Conservation (phyloP, 2,797 vertebrate genomes). For the Amazonetta brasiliensis region DNA sequence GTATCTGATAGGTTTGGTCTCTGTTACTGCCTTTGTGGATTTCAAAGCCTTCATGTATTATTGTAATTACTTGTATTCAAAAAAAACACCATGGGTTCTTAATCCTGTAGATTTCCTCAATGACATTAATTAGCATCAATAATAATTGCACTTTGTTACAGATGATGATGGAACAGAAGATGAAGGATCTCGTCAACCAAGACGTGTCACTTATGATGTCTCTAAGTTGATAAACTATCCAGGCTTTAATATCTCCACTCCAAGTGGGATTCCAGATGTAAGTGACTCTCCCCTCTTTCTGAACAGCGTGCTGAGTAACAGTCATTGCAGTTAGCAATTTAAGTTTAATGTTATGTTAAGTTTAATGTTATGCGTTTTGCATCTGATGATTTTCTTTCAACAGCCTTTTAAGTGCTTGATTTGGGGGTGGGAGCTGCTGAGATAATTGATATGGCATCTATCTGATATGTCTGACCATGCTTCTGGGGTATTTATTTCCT, state of each 20-base stretch:
- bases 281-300: slow-evolving; percentile 70
- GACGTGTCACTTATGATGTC: slow-evolving; percentile 87
- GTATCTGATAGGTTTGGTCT: not conserved
- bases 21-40: not conserved
- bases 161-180: slow-evolving; percentile 75
- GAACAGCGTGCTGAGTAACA: not conserved
- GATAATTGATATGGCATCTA: not conserved
- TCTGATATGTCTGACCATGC: not conserved
- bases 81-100: not conserved
- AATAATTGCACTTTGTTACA: slow-evolving; percentile 44
- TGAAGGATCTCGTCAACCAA: slow-evolving; percentile 69
- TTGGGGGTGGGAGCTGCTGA: not conserved
- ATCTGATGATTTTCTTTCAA: not conserved
- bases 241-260: slow-evolving; percentile 91
- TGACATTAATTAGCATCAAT: not conserved
- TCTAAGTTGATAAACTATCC: slow-evolving; percentile 95
- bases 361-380: not conserved
- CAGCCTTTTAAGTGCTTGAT: not conserved
- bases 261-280: slow-evolving; percentile 89
- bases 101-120: not conserved
- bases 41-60: not conserved
- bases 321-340: not conserved
- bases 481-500: not conserved
- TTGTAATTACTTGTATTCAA: not conserved
- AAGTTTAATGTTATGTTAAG: not conserved